Evolutionary conservation across 2,113 vertebrate genomes (phyloP), one percentile per base, ranked within the genome.

Genomic region (Oncorhynchus kisutch): DNA sequence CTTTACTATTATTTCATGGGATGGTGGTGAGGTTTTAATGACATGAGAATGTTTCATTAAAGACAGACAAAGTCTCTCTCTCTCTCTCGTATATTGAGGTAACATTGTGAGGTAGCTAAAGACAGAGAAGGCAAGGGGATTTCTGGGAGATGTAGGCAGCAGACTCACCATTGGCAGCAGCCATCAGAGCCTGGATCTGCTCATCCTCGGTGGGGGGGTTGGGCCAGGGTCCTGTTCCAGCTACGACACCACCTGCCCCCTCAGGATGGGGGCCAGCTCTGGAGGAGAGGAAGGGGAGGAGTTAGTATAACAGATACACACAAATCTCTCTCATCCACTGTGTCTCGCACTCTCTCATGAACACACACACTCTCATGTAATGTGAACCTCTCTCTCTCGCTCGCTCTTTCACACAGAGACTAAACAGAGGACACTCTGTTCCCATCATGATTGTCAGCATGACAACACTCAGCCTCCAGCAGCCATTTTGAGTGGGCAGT

Each of bases 111-210:
- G 51, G 51, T 54, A 54, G 51, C 14, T 18, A 8, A 22, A 64
- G 49, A 39, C 51, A 45, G 25, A 31, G 48, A 49, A 49, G 14
- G 72, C 31, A 45, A 24, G 54, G 22, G n/a, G 22, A 7, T 18
- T 68, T 69, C 29, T 69, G 67, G 6, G 1, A 66, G 78, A 81
- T 82, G 51, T 73, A 27, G 67, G 68, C 67, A 69, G 73, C 67
- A 48, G 71, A 73, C 87, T 95, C 87, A 99, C 97, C 97, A 0
- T 97, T 97, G 59, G 97, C 97, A 8, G 97, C 97, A 20, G 97
- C 97, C 95, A 99, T 99, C 92, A 99, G 94, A 59, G 97, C 97
- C 87, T 99, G 97, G 84, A 99, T 95, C 94, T 98, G 93, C 90
- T 99, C 97, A 0, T 97, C 97, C 84, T 99, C 97, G 81, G 97